Percentiles rank a stretch among this genome's conserved stretches.
These are phyloP conservation scores for Chelonus insularis DNA, from an alignment of 1,140 invertebrate genomes.

Conservation along the genomic window DNA sequence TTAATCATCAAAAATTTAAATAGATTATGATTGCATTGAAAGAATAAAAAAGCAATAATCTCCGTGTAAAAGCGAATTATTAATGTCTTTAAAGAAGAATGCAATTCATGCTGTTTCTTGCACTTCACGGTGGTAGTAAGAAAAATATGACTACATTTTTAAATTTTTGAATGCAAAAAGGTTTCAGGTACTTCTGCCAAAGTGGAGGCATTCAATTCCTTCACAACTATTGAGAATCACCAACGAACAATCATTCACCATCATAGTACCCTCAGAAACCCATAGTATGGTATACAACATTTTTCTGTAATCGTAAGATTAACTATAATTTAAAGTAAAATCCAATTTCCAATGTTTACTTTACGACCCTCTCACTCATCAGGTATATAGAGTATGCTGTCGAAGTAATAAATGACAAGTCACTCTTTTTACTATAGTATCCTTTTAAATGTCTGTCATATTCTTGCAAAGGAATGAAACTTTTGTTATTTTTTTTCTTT, in stretches of 20 bases:
- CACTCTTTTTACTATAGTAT: conserved; percentile 4
- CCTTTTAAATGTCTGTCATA: conserved; percentile 22
- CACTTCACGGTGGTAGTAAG: neutral
- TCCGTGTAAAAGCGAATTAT: conserved; percentile 40
- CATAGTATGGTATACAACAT: conserved; percentile 18
- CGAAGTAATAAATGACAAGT: too few species aligned
- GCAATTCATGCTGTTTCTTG: neutral
- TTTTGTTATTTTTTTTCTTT: conserved; percentile 5
- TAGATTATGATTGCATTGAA: conserved; percentile 11
- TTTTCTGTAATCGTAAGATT: conserved; percentile 35
- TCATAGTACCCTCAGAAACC: conserved; percentile 10
- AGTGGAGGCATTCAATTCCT: neutral
- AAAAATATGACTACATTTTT: conserved; percentile 18
- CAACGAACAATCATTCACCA: neutral
- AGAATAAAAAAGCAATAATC: conserved; percentile 31
- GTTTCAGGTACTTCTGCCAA: conserved; percentile 24
- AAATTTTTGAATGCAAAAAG: neutral
- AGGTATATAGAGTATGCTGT: too few species aligned
- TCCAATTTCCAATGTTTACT: conserved; percentile 40
- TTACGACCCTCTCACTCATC: conserved; percentile 11
- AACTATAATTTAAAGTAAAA: conserved; percentile 39
- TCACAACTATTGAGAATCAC: neutral
- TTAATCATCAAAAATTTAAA: neutral
- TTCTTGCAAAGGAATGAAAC: neutral
- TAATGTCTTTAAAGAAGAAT: conserved; percentile 3